These are phyloP conservation scores for Podilymbus podiceps DNA, from an alignment of 2,113 vertebrate species.

Conservation along the genomic window DNA sequence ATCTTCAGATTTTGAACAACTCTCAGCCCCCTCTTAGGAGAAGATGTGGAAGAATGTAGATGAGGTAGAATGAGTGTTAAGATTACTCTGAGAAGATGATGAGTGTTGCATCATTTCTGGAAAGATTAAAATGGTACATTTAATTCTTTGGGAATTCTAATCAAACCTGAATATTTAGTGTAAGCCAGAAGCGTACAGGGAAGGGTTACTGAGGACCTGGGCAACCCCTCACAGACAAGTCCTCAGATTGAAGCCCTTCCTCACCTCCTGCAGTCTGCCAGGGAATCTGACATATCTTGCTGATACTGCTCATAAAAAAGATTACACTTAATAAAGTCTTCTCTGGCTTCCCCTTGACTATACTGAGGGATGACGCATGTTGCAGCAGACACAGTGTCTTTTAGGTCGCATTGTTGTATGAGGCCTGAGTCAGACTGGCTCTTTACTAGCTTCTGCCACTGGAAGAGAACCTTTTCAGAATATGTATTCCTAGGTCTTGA, in stretches of 20 bases:
- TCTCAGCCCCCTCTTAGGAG: neutral
- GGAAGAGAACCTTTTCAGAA: neutral
- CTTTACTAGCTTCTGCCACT: neutral
- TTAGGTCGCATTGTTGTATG: neutral
- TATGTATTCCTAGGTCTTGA: neutral
- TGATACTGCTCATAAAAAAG: neutral
- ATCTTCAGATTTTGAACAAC: neutral
- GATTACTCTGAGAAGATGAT: neutral
- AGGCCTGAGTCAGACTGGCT: neutral
- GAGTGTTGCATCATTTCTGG: neutral
- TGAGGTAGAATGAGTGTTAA: neutral
- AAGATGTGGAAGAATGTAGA: neutral
- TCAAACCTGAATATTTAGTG: neutral
- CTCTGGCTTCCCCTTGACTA: neutral
- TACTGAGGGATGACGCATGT: neutral
- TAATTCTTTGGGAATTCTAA: neutral
- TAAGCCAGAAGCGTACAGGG: neutral
- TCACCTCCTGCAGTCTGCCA: neutral
- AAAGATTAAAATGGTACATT: neutral
- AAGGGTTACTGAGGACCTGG: neutral
- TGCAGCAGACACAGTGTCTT: neutral
- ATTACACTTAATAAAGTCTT: neutral
- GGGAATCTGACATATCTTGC: neutral
- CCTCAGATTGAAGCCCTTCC: neutral
- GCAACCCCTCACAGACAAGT: neutral